A percentile compares a stretch with the other conserved stretches of the same genome.
Evolutionary conservation across 2,113 vertebrate species (phyloP).

Genomic region (Gila orcuttii): DNA sequence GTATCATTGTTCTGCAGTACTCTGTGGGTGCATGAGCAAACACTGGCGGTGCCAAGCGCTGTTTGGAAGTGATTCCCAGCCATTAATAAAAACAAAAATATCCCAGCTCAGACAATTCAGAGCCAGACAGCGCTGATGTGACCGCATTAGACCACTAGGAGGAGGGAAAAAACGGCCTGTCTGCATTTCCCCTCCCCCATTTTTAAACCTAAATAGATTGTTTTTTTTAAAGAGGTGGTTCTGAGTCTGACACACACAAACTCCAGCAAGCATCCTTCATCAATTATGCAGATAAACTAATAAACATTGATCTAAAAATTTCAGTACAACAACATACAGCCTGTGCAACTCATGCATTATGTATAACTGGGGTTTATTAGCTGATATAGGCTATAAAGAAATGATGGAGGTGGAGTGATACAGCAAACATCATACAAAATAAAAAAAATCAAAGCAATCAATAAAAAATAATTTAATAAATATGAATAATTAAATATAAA

Average conservation of each 20-base stretch:
- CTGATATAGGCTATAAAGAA: background rate
- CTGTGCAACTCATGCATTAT: conserved; percentile 6
- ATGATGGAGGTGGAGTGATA: background rate
- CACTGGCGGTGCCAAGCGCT: conserved; percentile 1
- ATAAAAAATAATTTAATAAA: background rate
- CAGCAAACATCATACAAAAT: background rate
- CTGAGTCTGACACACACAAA: background rate
- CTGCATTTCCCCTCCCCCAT: background rate
- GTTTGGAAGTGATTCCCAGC: background rate
- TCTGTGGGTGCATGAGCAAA: background rate
- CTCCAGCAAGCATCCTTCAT: background rate
- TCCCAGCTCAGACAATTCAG: background rate
- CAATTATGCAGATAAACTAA: conserved; percentile 32
- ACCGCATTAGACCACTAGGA: background rate
- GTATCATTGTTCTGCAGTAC: background rate
- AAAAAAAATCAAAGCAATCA: too few relatives aligned
- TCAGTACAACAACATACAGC: background rate
- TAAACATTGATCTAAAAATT: conserved; percentile 23
- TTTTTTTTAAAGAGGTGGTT: background rate
- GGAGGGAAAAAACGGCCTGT: background rate
- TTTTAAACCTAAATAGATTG: background rate
- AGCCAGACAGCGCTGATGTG: conserved; percentile 4
- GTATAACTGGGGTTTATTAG: background rate
- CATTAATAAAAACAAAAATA: conserved; percentile 12
- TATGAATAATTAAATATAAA: background rate